Base-by-base conservation (phyloP, 2,113 vertebrate species). In the Myiagra hebetior region DNA sequence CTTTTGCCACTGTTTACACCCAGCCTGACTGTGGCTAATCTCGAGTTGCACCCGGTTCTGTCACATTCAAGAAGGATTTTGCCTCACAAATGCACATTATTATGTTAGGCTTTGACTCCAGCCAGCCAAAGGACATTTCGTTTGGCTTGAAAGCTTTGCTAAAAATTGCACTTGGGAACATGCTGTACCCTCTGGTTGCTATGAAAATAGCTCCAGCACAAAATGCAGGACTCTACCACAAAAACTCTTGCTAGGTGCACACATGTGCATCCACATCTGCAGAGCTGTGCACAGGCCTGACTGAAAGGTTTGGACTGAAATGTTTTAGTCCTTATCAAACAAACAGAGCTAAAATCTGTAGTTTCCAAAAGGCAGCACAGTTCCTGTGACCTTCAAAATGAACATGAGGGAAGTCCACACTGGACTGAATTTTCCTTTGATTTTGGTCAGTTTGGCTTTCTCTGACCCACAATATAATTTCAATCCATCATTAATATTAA, bases 141-240 rank as follows among this genome's bases (percentile, higher is more conserved):
- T 67, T 91, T 88, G 93, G 67, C 93, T 88, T 15, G 23, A 42
- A 76, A 90, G 79, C 79, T 86, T 85, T 84, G 39, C 87, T 88
- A 67, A 94, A 93, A 96, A 92, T 91, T 74, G 46, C 82, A 6
- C 55, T 87, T 73, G 85, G 52, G 90, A 91, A 96, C 90, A 68
- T 26, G 56, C 52, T 60, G 88, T 96, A 75, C 85, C 68, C 72
- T 96, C 59, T 80, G 68, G 75, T 88, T 91, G 82, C 72, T 77
- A 37, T 90, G 76, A 96, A 96, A 94, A 96, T 59, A 94, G 52
- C 75, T 84, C 24, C 41, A 59, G 79, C 80, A 74, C 82, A 84
- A 73, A 95, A 79, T 50, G 46, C 55, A 50, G 60, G 59, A 55
- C 64, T 44, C 10, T 37, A 52, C 27, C 15, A 15, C 62, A 74